Base-by-base conservation (phyloP, 2,888 invertebrate genomes). In the Protodeltote pygarga region DNA sequence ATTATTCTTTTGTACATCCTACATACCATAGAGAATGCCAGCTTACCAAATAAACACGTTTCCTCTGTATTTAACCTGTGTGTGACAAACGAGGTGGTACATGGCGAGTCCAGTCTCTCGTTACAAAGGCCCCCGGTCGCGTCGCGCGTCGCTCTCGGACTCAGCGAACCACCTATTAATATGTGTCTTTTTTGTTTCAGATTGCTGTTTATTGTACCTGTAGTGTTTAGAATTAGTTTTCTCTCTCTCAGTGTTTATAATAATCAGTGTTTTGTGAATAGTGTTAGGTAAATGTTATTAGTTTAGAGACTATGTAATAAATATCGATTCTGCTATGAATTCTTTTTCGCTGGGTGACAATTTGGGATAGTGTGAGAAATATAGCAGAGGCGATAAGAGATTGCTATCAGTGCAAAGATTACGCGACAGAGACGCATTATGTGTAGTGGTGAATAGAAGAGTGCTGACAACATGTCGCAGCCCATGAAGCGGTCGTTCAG, bases 401-500 rank as follows among this genome's bases (percentile, higher is more conserved):
- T 19, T 29, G 13, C 21, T 38, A 38, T 31, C 25, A 39, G 40
- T 57, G 52, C 41, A 50, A 38, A 35, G 45, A 57, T 34, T 60
- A 51, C 57, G 83, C 79, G 81, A 73, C 33, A 83, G 65, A 69
- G 81, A 83, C 81, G 81, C 75, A 58, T 41, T 32, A 64, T 73
- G 68, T 49, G 66, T 34, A 41, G 61, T 51, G 67, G 53, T 35
- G 68, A 67, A 37, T 73, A 62, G 73, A 50, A 52, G 14, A 29
- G 48, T 28, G 42, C 42, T 33, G 40, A 38, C 49, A 72, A 11
- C 5, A 90, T 89, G 89, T 86, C 91, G 62, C 72, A 79, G 62
- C 93, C 93, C 2, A 94, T 95, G 87, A 93, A 94, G 77, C 92
- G 95, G 31, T 95, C 95, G 23, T 92, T 94, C 72, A 95, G 95